Evolutionary conservation across 2,888 invertebrate genomes (phyloP).

Genomic region (Chydorus sphaericus): DNA sequence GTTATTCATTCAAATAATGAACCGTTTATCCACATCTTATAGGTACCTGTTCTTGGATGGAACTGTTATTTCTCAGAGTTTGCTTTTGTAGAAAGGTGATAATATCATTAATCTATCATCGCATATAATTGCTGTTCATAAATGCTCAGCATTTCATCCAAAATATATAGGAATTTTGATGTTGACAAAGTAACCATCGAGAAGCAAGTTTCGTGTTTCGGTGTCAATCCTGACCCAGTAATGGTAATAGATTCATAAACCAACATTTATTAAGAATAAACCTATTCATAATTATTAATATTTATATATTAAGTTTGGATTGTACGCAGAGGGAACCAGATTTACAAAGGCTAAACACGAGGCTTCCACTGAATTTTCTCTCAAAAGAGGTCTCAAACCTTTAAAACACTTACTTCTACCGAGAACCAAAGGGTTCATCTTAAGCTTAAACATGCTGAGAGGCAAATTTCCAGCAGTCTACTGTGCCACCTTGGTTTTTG

Average conservation of each 20-base stretch:
- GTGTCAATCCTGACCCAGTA: conserved; percentile 76
- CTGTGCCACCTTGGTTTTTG: conserved; percentile 44
- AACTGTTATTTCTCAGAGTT: conserved; percentile 91
- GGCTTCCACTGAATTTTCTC: conserved; percentile 73
- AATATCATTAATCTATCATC: no score
- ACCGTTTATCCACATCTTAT: no score
- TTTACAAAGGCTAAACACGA: conserved; percentile 75
- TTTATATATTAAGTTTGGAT: conserved; percentile 52
- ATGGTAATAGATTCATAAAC: conserved; percentile 47
- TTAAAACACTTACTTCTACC: conserved; percentile 83
- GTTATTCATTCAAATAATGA: no score
- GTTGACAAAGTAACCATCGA: conserved; percentile 74
- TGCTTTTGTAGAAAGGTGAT: conserved; percentile 68
- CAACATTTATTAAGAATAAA: not conserved
- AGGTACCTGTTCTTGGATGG: conserved; percentile 86
- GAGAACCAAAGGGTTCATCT: conserved; percentile 81
- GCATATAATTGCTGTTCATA: no score
- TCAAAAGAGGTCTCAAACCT: conserved; percentile 64
- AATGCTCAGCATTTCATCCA: no score
- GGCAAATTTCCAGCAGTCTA: conserved; percentile 69
- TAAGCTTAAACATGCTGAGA: conserved; percentile 65
- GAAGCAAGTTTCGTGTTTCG: conserved; percentile 60
- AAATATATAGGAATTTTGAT: conserved; percentile 50
- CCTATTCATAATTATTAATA: no score
- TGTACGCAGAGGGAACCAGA: conserved; percentile 87